Evolutionary conservation across 2,113 vertebrate species (phyloP).

Genomic region (Tursiops truncatus): DNA sequence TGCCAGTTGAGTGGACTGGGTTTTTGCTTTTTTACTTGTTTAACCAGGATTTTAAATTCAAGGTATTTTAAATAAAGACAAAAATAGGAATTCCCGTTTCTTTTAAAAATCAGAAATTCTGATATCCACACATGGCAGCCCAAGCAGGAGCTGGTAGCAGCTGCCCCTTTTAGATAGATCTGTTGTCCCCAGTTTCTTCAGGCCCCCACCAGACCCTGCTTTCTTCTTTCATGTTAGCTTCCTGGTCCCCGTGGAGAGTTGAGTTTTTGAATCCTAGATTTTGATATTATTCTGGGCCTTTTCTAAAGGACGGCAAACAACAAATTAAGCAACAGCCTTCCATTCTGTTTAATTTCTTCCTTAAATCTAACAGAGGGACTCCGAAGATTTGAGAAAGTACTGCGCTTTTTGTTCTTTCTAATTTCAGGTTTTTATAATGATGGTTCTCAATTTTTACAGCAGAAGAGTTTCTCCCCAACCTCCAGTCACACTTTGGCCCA

Average conservation of each 20-base stretch:
- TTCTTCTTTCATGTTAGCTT: neutral
- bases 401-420: neutral
- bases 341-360: neutral
- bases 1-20: neutral
- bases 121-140: fast-evolving
- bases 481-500: too few relatives aligned
- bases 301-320: neutral
- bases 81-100: neutral
- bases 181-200: fast-evolving
- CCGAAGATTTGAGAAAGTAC: neutral
- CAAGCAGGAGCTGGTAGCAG: neutral
- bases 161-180: too few relatives aligned
- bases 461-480: too few relatives aligned
- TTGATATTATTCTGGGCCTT: neutral
- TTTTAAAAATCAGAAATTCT: neutral
- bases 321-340: neutral
- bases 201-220: neutral
- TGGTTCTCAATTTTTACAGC: too few relatives aligned
- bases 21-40: neutral
- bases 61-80: neutral
- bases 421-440: neutral
- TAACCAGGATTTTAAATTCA: neutral
- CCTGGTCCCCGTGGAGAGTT: neutral
- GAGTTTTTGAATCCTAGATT: neutral
- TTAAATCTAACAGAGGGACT: neutral